Base-by-base conservation (phyloP, 2,797 vertebrate species). In the Phalanger gymnotis region DNA sequence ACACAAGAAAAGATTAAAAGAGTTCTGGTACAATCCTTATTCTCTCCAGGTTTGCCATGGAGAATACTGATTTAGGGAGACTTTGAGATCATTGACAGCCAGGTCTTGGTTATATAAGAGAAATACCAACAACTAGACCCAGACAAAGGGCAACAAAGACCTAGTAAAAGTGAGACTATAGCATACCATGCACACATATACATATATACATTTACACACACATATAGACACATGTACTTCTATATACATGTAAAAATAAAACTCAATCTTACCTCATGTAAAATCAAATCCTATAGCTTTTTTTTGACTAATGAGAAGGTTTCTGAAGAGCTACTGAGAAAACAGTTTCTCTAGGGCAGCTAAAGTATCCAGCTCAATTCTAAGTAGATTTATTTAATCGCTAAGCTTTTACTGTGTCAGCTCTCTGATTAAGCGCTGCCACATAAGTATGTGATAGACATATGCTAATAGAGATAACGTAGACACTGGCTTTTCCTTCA, bases 331-430 rank as follows among this genome's bases (percentile, higher is more conserved):
- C 16, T 73, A 25, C n/a, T 73, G 66, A 73, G 66, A 73, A 73
- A 73, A 40, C 6, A 40, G 34, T 73, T 73, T 73, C 34, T 66
- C 66, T 27, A n/a, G 31, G 31, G 58, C 58, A 66, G 57, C 11
- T 31, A 19, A 73, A 73, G 34, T 40, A 73, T n/a, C 16, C 66
- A 19, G n/a, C 66, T 81, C 66, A 81, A 98, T 81, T 81, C n/a
- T 81, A 81, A 81, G n/a, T 25, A 81, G 66, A 81, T 81, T 81
- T 47, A 19, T 81, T 81, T 81, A 81, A 81, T 81, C 66, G 4
- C 40, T 47, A 81, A 25, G 34, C 34, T 47, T 81, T 81, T 81
- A 81, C n/a, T 40, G 66, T 81, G 66, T 81, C 19, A 25, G n/a
- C 66, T 81, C 40, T 47, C 66, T 81, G 30, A 40, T 81, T 81